Conservation (phyloP, 2,888 invertebrate genomes). For the Eupithecia abbreviata region DNA sequence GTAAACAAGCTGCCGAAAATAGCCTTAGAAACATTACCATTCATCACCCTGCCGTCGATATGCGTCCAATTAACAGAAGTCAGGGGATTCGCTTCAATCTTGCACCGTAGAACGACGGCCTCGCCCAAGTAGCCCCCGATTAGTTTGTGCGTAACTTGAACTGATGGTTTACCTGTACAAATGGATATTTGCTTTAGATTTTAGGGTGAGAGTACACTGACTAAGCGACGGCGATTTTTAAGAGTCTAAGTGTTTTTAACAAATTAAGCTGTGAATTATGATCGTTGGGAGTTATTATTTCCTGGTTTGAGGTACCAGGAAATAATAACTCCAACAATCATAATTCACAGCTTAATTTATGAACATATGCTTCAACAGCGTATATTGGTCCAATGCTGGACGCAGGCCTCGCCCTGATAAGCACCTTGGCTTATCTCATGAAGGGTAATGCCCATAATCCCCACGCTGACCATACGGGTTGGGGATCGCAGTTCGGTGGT, state of each 20-base stretch:
- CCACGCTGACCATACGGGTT: no score
- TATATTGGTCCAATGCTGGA: no score
- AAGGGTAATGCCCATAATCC: no score
- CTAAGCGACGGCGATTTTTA: neutral
- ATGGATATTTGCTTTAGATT: slow-evolving; percentile 2
- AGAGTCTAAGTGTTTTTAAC: neutral
- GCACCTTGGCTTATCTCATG: no score
- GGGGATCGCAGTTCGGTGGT: no score
- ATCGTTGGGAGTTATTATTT: no score
- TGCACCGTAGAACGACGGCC: slow-evolving; percentile 86
- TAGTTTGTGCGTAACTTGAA: slow-evolving; percentile 87
- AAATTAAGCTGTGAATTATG: no score
- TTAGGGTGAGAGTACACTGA: neutral
- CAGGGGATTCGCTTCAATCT: slow-evolving; percentile 88
- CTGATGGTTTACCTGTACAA: slow-evolving; percentile 87
- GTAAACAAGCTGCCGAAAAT: neutral
- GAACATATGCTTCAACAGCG: no score
- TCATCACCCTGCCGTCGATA: slow-evolving; percentile 82
- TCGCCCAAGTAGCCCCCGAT: slow-evolving; percentile 87
- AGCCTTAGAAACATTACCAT: slow-evolving; percentile 71
- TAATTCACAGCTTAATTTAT: no score
- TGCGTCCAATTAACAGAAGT: slow-evolving; percentile 89
- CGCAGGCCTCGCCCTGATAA: no score
- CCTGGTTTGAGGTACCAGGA: no score
- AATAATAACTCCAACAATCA: no score